Evolutionary conservation across 2,113 vertebrate genomes (phyloP), one percentile per base, ranked within the genome.

Genomic region (Opisthocomus hoazin): DNA sequence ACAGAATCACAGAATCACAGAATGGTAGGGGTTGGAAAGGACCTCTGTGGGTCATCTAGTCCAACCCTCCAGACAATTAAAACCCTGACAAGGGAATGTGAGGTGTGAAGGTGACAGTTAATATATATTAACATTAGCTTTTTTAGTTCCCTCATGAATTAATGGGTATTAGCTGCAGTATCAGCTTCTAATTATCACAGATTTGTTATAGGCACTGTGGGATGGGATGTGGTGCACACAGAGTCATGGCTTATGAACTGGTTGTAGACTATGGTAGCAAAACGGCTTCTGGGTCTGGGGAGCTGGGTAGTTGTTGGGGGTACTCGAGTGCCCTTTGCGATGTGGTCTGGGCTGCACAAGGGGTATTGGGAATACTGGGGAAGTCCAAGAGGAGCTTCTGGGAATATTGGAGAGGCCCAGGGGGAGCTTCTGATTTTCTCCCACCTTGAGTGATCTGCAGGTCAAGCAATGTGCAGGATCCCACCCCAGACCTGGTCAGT

Each of bases 61-160:
- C n/a, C n/a, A n/a, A n/a, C n/a, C n/a, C n/a, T n/a, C 19, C 57
- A 90, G 58, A 39, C 93, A 91, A 74, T 95, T 95, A 89, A 93
- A 97, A 61, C 27, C 50, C 81, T 85, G 34, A 73, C 84, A 64
- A 41, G 48, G 57, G 57, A 94, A 54, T 29, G 21, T 51, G 75
- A 91, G 61, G 6, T 57, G 65, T 75, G 84, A 93, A 70, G 54
- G 65, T 77, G 60, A 94, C 26, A 80, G 63, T 71, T 69, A 89
- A 86, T 83, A 81, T 61, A 54, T 58, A 86, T 84, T 82, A 82
- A 79, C 69, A 63, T 23, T 76, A 65, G 14, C 11, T 79, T 94
- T 89, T 92, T 94, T 57, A 75, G 68, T 92, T 96, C 73, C 69
- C 50, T 83, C 23, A 16, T 74, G 37, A 95, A 92, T 89, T 96